Evolutionary conservation across 2,888 invertebrate genomes (phyloP).

Genomic region (Ichneumoninae sp.): DNA sequence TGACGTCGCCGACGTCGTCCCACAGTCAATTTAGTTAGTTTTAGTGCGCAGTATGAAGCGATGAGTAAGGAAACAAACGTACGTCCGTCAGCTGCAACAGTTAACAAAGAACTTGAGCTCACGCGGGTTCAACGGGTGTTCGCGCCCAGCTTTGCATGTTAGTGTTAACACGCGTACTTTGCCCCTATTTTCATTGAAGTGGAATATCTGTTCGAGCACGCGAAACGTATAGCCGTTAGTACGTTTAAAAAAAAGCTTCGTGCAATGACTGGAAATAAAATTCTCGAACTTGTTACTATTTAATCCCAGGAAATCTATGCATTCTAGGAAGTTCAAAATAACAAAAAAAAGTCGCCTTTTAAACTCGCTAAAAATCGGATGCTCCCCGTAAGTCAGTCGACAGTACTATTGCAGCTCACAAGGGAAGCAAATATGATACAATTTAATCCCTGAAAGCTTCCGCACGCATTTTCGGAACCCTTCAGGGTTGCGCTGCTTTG

Average conservation of each 20-base stretch:
- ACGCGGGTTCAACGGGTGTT: slow-evolving; percentile 30
- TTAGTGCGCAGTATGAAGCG: neutral
- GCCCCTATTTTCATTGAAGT: slow-evolving; percentile 13
- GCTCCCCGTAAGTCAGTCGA: neutral
- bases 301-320: neutral
- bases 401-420: neutral
- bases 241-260: neutral
- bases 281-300: neutral
- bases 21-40: neutral
- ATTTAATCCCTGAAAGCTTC: neutral
- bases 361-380: neutral
- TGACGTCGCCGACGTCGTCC: neutral
- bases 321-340: neutral
- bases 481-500: neutral
- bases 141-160: slow-evolving; percentile 18
- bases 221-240: neutral
- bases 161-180: slow-evolving; percentile 1
- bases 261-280: neutral
- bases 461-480: neutral
- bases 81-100: slow-evolving; percentile 40
- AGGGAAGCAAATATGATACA: neutral
- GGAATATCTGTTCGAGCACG: neutral
- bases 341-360: neutral
- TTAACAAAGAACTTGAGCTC: slow-evolving; percentile 44
- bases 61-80: neutral